Evolutionary conservation across 2,888 invertebrate genomes (phyloP).

Genomic region (Ennomos fuscantarius): DNA sequence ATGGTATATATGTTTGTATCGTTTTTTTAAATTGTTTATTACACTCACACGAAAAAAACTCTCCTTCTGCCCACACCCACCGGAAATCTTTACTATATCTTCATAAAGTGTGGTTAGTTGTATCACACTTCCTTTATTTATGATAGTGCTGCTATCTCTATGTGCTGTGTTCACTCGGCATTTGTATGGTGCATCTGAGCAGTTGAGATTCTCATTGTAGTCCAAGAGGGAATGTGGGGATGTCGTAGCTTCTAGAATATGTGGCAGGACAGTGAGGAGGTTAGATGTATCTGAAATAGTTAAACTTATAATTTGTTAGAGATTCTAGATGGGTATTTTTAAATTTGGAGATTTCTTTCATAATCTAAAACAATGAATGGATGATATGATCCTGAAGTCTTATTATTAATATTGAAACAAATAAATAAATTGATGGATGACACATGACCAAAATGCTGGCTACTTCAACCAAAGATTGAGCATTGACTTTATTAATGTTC

Average conservation of each 20-base stretch:
- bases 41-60: slow-evolving; percentile 61
- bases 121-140: slow-evolving; percentile 32
- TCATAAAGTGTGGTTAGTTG: slow-evolving; percentile 54
- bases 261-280: slow-evolving; percentile 53
- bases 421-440: too few relatives aligned
- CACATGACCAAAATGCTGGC: too few relatives aligned
- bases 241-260: slow-evolving; percentile 53
- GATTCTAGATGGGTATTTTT: too few relatives aligned
- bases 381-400: too few relatives aligned
- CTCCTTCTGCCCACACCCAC: slow-evolving; percentile 41
- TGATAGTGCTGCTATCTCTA: slow-evolving; percentile 36
- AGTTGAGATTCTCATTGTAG: slow-evolving; percentile 67
- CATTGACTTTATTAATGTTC: too few relatives aligned
- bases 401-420: too few relatives aligned
- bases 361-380: too few relatives aligned
- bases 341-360: too few relatives aligned
- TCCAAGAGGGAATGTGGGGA: slow-evolving; percentile 61
- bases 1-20: too few relatives aligned
- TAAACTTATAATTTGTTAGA: too few relatives aligned
- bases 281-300: slow-evolving; percentile 57
- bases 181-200: slow-evolving; percentile 53
- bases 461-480: too few relatives aligned
- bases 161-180: slow-evolving; percentile 67
- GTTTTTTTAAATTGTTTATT: too few relatives aligned
- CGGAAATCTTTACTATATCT: slow-evolving; percentile 57